Conservation (phyloP, 2,888 invertebrate species). For the Ectropis crepuscularia region DNA sequence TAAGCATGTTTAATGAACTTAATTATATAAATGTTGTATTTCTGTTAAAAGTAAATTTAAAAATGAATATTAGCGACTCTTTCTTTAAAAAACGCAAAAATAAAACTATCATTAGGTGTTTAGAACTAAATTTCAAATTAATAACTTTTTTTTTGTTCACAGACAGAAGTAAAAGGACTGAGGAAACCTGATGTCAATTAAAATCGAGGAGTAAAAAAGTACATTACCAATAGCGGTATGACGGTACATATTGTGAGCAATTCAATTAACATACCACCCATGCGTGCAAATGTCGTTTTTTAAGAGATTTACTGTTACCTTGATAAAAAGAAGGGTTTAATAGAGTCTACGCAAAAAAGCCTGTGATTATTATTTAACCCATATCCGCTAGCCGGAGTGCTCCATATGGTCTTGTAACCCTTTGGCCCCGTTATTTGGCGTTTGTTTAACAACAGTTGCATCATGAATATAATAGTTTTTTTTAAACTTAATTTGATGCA, state of each 20-base stretch:
- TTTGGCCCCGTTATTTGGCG: conserved; percentile 80
- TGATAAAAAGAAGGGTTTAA: conserved; percentile 74
- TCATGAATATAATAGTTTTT: conserved; percentile 70
- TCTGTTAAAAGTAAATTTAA: no score
- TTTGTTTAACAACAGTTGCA: conserved; percentile 77
- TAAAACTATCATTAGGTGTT: no score
- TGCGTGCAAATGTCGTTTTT: conserved; percentile 71
- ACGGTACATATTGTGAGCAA: conserved; percentile 61
- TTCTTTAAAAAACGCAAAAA: no score
- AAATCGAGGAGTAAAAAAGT: conserved; percentile 51
- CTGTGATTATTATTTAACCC: conserved; percentile 83
- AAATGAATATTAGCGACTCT: no score
- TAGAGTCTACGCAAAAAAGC: conserved; percentile 68
- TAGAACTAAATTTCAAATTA: no score
- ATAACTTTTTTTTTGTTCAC: no score
- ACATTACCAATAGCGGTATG: conserved; percentile 50
- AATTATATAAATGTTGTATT: no score
- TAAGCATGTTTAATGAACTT: no score
- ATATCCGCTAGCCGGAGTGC: conserved; percentile 73
- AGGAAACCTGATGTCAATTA: conserved; percentile 46
- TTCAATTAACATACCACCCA: conserved; percentile 71
- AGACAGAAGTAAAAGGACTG: conserved; percentile 32
- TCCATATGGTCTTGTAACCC: conserved; percentile 78
- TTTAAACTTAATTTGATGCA: conserved; percentile 54
- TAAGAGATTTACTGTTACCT: conserved; percentile 68